A percentile compares a stretch with the other conserved stretches of the same genome.
phyloP scores from a whole-genome alignment of 1,140 invertebrate species.

The Odontomachus brunneus region DNA sequence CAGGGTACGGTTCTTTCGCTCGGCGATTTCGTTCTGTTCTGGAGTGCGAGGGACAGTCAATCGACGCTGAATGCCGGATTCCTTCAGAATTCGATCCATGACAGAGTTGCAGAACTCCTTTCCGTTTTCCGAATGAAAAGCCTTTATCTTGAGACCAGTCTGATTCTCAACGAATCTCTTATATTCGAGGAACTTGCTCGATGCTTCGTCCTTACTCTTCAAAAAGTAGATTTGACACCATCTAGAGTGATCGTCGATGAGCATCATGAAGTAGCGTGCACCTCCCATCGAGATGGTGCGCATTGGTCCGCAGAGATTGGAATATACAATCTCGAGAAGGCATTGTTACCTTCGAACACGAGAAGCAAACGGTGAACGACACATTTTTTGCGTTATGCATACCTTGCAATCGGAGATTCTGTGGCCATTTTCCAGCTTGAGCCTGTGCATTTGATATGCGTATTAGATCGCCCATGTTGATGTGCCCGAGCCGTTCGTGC shows the following conservation, averaged over 20 bases:
- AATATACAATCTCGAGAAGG: not conserved
- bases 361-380: not conserved
- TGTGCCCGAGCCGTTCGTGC: not conserved
- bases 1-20: no score
- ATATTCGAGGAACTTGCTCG: constrained; percentile 1
- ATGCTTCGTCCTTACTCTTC: constrained; percentile 13
- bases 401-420: not conserved
- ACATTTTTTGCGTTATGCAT: constrained; percentile 25
- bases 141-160: not conserved
- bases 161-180: constrained; percentile 17
- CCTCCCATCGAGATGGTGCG: not conserved
- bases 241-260: constrained; percentile 6
- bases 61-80: constrained; percentile 45
- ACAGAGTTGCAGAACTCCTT: constrained; percentile 74
- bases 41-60: no score
- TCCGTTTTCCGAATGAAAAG: constrained; percentile 9
- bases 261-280: constrained; percentile 10
- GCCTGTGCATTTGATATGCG: not conserved
- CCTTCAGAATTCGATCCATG: constrained; percentile 67
- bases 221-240: constrained; percentile 21
- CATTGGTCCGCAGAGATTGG: constrained; percentile 26
- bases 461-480: not conserved
- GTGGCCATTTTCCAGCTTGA: not conserved
- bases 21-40: no score
- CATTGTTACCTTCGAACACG: not conserved